Percentiles rank a stretch among this genome's conserved stretches.
These are phyloP conservation scores for Matsumurasca onukii DNA, from an alignment of 1,140 invertebrate species.

Conservation along the genomic window DNA sequence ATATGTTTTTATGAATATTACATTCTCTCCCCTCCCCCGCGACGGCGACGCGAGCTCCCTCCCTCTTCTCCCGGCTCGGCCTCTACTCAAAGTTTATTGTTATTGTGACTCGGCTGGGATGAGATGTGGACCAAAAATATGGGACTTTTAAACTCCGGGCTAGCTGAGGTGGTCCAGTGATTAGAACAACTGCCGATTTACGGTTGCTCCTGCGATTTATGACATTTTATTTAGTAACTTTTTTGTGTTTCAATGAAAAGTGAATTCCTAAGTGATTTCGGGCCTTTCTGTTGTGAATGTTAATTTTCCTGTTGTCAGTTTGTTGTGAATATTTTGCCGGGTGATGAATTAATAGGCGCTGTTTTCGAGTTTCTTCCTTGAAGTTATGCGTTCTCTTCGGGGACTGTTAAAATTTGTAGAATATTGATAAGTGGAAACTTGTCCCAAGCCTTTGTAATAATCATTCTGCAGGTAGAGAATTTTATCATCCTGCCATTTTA, in stretches of 20 bases:
- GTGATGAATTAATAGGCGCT: too few relatives aligned
- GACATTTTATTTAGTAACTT: conserved; percentile 7
- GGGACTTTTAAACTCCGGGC: conserved; percentile 18
- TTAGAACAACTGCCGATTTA: conserved; percentile 18
- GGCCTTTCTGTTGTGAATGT: too few relatives aligned
- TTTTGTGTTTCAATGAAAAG: conserved; percentile 8
- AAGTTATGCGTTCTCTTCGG: too few relatives aligned
- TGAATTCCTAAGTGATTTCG: conserved; percentile 15
- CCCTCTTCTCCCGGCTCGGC: neutral
- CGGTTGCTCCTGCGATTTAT: neutral
- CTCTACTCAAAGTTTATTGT: conserved; percentile 17
- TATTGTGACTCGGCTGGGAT: conserved; percentile 18
- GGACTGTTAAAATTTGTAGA: too few relatives aligned
- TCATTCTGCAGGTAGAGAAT: too few relatives aligned
- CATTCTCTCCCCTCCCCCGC: neutral
- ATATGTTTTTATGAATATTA: conserved; percentile 26
- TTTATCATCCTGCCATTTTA: too few relatives aligned
- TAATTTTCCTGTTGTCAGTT: too few relatives aligned
- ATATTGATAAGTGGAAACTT: too few relatives aligned
- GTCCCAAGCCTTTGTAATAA: too few relatives aligned
- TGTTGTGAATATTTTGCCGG: too few relatives aligned
- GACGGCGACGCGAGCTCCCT: neutral
- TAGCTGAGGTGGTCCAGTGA: conserved; percentile 14
- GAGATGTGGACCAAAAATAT: conserved; percentile 24
- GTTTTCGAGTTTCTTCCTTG: too few relatives aligned